phyloP scores from a whole-genome alignment of 1,140 invertebrate species.

The Archegozetes longisetosus region DNA sequence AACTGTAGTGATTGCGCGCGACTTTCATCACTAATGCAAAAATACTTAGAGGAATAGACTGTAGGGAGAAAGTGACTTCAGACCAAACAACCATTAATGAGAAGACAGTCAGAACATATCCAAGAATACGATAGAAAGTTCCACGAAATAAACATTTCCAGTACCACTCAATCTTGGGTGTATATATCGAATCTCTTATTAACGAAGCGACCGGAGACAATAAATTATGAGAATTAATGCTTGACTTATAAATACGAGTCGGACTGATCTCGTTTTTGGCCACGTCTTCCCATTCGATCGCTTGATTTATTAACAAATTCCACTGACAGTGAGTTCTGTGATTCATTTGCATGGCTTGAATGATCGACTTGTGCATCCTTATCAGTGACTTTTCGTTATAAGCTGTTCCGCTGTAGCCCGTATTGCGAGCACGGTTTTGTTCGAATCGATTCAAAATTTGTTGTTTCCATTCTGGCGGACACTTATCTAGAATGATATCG shows the following conservation, averaged over 20 bases:
- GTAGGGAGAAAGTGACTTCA: constrained; percentile 83
- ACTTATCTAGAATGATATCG: constrained; percentile 72
- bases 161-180: constrained; percentile 56
- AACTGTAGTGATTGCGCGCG: constrained; percentile 67
- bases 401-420: neutral
- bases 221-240: constrained; percentile 41
- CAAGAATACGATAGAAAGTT: constrained; percentile 52
- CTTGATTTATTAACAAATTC: constrained; percentile 59
- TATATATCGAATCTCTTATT: constrained; percentile 22
- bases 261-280: constrained; percentile 55
- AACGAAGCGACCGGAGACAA: constrained; percentile 45
- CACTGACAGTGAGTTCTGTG: constrained; percentile 84
- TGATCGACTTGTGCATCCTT: constrained; percentile 40
- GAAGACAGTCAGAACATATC: constrained; percentile 54
- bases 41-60: constrained; percentile 68
- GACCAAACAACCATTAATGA: constrained; percentile 92
- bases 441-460: neutral
- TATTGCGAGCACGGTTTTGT: neutral
- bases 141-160: constrained; percentile 70
- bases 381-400: constrained; percentile 12
- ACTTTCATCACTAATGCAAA: constrained; percentile 81
- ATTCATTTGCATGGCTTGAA: constrained; percentile 68
- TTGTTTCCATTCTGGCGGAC: constrained; percentile 16
- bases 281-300: constrained; percentile 64
- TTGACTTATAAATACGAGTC: constrained; percentile 59